phyloP scores from a whole-genome alignment of 2,113 vertebrate genomes.

The Merops nubicus region DNA sequence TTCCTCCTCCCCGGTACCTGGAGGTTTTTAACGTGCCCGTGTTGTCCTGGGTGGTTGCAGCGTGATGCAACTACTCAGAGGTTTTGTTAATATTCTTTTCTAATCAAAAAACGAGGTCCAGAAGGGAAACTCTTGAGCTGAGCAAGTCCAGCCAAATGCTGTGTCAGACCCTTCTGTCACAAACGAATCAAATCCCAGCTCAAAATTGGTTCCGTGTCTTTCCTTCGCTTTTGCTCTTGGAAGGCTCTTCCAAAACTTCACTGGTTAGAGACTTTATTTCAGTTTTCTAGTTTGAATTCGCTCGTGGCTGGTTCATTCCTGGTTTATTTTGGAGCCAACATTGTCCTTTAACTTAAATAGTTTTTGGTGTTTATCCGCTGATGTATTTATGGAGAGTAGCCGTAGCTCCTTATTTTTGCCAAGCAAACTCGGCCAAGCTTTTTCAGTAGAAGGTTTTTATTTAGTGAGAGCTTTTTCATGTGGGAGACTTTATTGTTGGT shows the following conservation, averaged over 20 bases:
- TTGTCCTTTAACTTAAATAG: constrained; percentile 62
- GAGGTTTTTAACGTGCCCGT: neutral
- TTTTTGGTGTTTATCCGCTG: constrained; percentile 52
- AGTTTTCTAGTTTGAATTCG: constrained; percentile 60
- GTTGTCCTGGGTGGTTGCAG: neutral
- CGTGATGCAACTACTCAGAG: constrained; percentile 11
- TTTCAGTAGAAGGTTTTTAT: constrained; percentile 57
- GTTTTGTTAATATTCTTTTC: neutral
- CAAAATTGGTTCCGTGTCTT: constrained; percentile 52
- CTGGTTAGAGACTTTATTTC: constrained; percentile 46
- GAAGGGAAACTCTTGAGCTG: constrained; percentile 20
- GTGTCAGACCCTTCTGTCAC: constrained; percentile 44
- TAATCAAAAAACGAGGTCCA: neutral
- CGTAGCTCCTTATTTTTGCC: constrained; percentile 50
- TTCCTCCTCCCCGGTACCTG: neutral
- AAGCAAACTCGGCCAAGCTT: constrained; percentile 32
- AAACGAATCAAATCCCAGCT: constrained; percentile 8
- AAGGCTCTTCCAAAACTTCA: constrained; percentile 26
- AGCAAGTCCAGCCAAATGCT: neutral
- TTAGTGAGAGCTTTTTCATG: constrained; percentile 61
- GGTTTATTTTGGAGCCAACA: constrained; percentile 60
- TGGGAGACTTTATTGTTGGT: constrained; percentile 62
- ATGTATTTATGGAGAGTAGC: constrained; percentile 64
- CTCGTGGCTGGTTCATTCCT: constrained; percentile 40
- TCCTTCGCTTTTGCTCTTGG: constrained; percentile 60